Base-by-base conservation (phyloP, 2,888 invertebrate species). In the Cyclophora punctaria region DNA sequence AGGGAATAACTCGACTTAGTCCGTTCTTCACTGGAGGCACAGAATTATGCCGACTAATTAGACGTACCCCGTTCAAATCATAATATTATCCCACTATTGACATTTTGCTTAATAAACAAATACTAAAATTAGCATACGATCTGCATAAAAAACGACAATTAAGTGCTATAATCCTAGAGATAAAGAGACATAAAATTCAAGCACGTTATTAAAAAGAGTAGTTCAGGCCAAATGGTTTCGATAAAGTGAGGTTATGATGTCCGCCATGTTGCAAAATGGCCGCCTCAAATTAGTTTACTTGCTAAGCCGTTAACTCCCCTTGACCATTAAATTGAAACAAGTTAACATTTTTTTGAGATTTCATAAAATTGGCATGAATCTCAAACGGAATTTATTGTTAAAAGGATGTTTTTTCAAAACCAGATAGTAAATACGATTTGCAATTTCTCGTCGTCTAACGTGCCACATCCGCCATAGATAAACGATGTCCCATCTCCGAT, bases 131-230 rank as follows among this genome's bases (percentile, higher is more conserved):
- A 61, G 58, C 66, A 67, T 69, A 70, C 68, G 66, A 74, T 72
- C 62, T 69, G 66, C 64, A 66, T 58, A 65, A 75, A 77, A 82
- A 76, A 75, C 69, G 70, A 69, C 75, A 78, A 80, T 82, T 80
- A 78, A 73, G 74, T 66, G 63, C 69, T 67, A 69, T 78, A 80
- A 80, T 73, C 70, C 67, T 63, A 60, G 71, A 77, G 77, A 81
- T 81, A 81, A 76, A 73, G 71, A 76, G 76, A 76, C 79, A 80
- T 85, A 78, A 85, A 83, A 83, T 78, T 83, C 78, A 86, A 85
- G 78, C 70, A 81, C 73, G 79, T 71, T 82, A 81, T 84, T 82
- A 84, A 84, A 85, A 84, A 83, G 76, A 79, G 75, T 72, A 78
- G 77, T 73, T 72, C 69, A 67, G 67, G 81, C 80, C 83, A 82